Percentiles rank a stretch among this genome's conserved stretches.
These are phyloP conservation scores for Dasysyrphus tricinctus DNA, from an alignment of 2,888 invertebrate genomes.

Conservation along the genomic window DNA sequence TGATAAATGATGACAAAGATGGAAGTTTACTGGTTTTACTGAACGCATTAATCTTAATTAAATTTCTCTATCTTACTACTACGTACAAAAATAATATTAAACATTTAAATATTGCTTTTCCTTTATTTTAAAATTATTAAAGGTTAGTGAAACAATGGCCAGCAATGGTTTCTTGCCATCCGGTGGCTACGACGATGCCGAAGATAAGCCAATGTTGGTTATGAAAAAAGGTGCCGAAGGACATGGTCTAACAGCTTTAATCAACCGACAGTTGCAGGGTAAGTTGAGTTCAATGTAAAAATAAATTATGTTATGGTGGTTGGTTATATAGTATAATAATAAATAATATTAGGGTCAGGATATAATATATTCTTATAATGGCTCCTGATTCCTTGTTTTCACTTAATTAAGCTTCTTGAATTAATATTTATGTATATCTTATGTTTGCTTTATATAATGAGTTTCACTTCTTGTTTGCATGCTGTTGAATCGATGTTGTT, in stretches of 20 bases:
- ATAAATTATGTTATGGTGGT: slow-evolving; percentile 40
- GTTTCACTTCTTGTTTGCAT: slow-evolving; percentile 51
- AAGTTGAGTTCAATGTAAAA: slow-evolving; percentile 77
- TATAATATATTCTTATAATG: slow-evolving; percentile 11
- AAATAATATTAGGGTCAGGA: slow-evolving; percentile 38
- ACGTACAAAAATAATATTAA: too few relatives aligned
- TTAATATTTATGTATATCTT: neutral
- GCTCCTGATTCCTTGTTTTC: slow-evolving; percentile 32
- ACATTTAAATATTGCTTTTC: neutral
- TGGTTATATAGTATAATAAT: slow-evolving; percentile 33
- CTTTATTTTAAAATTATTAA: slow-evolving; percentile 8
- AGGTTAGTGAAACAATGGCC: slow-evolving; percentile 93
- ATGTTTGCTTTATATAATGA: slow-evolving; percentile 18
- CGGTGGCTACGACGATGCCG: slow-evolving; percentile 88
- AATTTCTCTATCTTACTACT: too few relatives aligned
- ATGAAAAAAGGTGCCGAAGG: slow-evolving; percentile 89
- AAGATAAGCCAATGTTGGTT: slow-evolving; percentile 90
- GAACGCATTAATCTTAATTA: too few relatives aligned
- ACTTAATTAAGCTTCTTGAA: slow-evolving; percentile 25
- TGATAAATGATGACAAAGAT: too few relatives aligned
- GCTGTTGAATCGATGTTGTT: slow-evolving; percentile 51
- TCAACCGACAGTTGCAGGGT: slow-evolving; percentile 92
- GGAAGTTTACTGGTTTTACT: too few relatives aligned
- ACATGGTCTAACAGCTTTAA: slow-evolving; percentile 90
- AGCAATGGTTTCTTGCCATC: slow-evolving; percentile 90